These are phyloP conservation scores for Nasonia giraulti DNA, from an alignment of 1,140 invertebrate species.

Conservation along the genomic window DNA sequence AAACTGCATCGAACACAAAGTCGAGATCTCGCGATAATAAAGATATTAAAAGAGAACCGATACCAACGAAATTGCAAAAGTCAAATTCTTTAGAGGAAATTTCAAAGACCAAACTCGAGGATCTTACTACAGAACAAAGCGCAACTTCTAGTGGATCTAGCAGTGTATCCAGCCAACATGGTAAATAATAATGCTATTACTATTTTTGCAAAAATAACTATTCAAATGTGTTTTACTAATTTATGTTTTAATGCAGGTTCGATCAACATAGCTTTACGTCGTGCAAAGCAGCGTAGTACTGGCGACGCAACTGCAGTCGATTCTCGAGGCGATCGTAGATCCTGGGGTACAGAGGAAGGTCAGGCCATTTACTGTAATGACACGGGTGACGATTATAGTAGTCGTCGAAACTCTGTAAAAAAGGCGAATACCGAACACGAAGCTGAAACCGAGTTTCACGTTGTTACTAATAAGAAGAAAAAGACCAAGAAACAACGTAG, in stretches of 20 bases:
- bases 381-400: slow-evolving; percentile 68
- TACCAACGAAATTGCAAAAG: slow-evolving; percentile 75
- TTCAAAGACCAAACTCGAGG: slow-evolving; percentile 81
- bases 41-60: slow-evolving; percentile 68
- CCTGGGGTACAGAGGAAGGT: slow-evolving; percentile 79
- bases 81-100: slow-evolving; percentile 83
- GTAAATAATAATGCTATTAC: slow-evolving; percentile 54
- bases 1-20: slow-evolving; percentile 66
- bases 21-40: slow-evolving; percentile 70
- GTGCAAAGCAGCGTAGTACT: slow-evolving; percentile 68
- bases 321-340: slow-evolving; percentile 74
- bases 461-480: slow-evolving; percentile 84
- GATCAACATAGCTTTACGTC: slow-evolving; percentile 68
- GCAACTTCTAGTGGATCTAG: slow-evolving; percentile 66
- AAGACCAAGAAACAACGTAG: slow-evolving; percentile 80
- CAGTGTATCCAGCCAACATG: slow-evolving; percentile 69
- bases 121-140: slow-evolving; percentile 76
- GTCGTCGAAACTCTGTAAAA: slow-evolving; percentile 66
- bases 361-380: slow-evolving; percentile 73
- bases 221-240: not conserved
- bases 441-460: slow-evolving; percentile 78
- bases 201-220: not conserved
- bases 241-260: slow-evolving; percentile 61
- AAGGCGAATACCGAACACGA: slow-evolving; percentile 68
- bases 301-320: slow-evolving; percentile 68